Evolutionary conservation across 1,140 invertebrate genomes (phyloP).

Genomic region (Monomorium pharaonis): DNA sequence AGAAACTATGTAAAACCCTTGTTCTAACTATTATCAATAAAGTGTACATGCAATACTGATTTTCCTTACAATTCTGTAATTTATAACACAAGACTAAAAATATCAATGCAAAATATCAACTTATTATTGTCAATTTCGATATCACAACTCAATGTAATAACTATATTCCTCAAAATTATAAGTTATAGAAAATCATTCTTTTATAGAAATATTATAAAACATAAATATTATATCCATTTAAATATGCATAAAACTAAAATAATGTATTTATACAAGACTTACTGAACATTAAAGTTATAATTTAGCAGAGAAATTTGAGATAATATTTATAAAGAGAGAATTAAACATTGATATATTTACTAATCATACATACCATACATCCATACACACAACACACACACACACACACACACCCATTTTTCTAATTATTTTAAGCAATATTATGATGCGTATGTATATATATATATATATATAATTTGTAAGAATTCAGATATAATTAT

Average conservation of each 20-base stretch:
- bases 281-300: background rate
- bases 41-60: background rate
- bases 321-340: constrained; percentile 5
- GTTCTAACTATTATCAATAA: background rate
- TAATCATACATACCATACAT: no score
- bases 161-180: background rate
- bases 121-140: background rate
- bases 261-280: background rate
- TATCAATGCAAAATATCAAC: background rate
- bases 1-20: background rate
- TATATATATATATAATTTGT: background rate
- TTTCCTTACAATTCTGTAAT: background rate
- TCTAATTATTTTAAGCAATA: background rate
- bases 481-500: background rate
- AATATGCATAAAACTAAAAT: background rate
- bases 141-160: background rate
- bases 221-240: no score
- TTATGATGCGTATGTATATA: no score
- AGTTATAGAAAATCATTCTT: background rate
- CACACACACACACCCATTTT: no score
- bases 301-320: background rate
- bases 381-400: no score
- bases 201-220: background rate
- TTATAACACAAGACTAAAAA: background rate
- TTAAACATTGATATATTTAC: background rate